Evolutionary conservation across 2,113 vertebrate genomes (phyloP), one percentile per base, ranked within the genome.

Genomic region (Anseranas semipalmata): DNA sequence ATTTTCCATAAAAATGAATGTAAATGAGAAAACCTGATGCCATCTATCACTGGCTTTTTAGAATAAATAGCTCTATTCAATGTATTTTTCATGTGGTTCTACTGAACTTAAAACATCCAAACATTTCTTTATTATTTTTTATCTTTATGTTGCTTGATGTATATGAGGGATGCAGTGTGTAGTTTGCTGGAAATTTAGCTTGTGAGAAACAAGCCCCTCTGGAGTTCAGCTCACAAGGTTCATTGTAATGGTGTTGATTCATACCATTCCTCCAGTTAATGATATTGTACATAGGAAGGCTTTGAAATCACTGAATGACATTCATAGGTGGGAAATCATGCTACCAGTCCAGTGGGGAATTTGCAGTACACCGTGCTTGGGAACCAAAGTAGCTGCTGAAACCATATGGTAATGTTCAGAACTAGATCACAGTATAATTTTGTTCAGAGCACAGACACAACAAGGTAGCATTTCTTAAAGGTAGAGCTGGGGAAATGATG

Each of bases 1-100:
- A 21, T 76, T 97, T 97, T 96, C 93, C 76, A 62, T 77, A 96
- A 95, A 97, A 95, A 93, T 77, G 63, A 96, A 95, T 71, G 46
- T 58, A 95, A 96, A 90, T 90, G 55, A 91, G 60, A 96, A 96
- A 96, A 91, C 39, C 22, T 65, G 60, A 79, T 94, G 67, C 43
- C 16, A 48, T 94, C 58, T 85, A 60, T 89, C 43, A 85, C 5
- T 48, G 67, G 8, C 43, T 65, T 95, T 96, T 97, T 91, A 85
- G 35, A 73, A 80, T 65, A 17, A 95, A 93, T 43, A 95, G 18
- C 7, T 89, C 19, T 37, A 35, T 79, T 80, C 85, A 87, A n/a
- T 59, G 12, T n/a, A 81, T 95, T 97, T 96, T 94, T 55, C 95
- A 91, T 80, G 25, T 56, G 5, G 37, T 73, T 91, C 60, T 87